phyloP scores from a whole-genome alignment of 2,113 vertebrate species.

The Gracilinanus agilis region DNA sequence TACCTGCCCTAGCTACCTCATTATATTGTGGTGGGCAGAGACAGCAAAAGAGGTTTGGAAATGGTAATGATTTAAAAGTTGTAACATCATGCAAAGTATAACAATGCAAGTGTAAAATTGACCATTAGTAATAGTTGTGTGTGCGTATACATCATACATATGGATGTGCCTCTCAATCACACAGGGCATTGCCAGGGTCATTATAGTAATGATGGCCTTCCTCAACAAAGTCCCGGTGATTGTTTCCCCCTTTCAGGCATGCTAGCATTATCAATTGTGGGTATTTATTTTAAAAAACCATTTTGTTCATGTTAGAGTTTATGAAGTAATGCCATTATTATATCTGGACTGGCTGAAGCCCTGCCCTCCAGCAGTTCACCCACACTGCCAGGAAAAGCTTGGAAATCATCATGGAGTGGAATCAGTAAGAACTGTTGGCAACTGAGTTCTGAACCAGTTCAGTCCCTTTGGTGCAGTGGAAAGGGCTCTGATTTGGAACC shows the following conservation, averaged over 20 bases:
- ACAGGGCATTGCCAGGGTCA: neutral
- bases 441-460: neutral
- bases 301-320: slow-evolving; percentile 31
- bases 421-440: neutral
- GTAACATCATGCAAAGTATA: too few relatives aligned
- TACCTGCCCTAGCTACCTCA: too few relatives aligned
- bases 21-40: too few relatives aligned
- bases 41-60: too few relatives aligned
- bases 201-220: neutral
- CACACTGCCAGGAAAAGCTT: slow-evolving; percentile 42
- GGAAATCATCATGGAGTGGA: slow-evolving; percentile 24
- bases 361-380: slow-evolving; percentile 29
- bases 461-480: neutral
- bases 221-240: neutral
- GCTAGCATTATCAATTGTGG: neutral
- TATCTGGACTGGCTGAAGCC: slow-evolving; percentile 41
- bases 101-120: too few relatives aligned
- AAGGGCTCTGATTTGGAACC: neutral
- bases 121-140: neutral
- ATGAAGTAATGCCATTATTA: slow-evolving; percentile 27
- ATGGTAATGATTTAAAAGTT: too few relatives aligned
- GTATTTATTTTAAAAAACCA: slow-evolving; percentile 6
- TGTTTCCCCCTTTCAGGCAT: neutral
- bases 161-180: neutral
- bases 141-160: neutral